phyloP scores from a whole-genome alignment of 2,113 vertebrate genomes.

The Hassar affinis region DNA sequence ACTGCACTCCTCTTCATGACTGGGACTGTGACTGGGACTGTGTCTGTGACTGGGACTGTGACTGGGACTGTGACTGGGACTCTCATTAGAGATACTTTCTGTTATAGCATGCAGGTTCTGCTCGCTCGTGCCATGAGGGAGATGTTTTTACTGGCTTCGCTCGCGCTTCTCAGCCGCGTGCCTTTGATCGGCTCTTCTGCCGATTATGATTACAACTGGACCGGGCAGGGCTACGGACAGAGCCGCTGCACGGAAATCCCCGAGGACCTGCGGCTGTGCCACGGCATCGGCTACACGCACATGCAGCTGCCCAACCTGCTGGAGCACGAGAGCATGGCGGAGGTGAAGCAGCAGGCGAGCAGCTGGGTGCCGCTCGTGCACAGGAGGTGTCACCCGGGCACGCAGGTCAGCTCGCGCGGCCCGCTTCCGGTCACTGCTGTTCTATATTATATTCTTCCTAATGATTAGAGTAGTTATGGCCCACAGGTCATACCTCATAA shows the following conservation, averaged over 20 bases:
- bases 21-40: no score
- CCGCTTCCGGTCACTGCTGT: not conserved
- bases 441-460: not conserved
- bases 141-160: constrained; percentile 36
- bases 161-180: constrained; percentile 52
- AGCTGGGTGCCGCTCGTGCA: constrained; percentile 97
- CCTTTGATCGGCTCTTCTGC: constrained; percentile 69
- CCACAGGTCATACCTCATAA: no score
- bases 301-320: constrained; percentile 96
- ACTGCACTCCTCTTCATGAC: not conserved
- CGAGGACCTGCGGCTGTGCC: constrained; percentile 87
- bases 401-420: constrained; percentile 69
- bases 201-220: constrained; percentile 90
- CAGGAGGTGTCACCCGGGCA: constrained; percentile 92
- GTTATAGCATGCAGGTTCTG: not conserved
- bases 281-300: constrained; percentile 86
- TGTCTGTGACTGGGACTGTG: no score
- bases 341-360: constrained; percentile 96
- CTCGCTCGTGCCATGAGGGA: constrained; percentile 36
- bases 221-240: constrained; percentile 83
- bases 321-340: constrained; percentile 93
- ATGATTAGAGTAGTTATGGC: no score
- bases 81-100: not conserved
- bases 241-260: constrained; percentile 93
- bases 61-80: no score